phyloP scores from a whole-genome alignment of 2,888 invertebrate genomes.

The Drosophila fulvimacula region DNA sequence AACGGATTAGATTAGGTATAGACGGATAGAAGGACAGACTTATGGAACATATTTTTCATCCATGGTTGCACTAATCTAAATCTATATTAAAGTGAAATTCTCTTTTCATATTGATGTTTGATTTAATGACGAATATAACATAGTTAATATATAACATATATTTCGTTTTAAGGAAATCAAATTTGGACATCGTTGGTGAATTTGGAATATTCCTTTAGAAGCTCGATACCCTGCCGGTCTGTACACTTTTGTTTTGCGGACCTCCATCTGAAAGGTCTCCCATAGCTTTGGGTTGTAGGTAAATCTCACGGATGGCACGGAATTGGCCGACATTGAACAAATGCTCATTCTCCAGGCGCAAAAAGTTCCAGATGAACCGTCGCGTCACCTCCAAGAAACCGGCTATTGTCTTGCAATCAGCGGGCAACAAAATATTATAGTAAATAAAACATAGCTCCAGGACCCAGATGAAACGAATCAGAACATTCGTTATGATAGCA shows the following conservation, averaged over 20 bases:
- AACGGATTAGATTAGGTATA: neutral
- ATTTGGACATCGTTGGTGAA: neutral
- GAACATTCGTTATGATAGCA: constrained; percentile 95
- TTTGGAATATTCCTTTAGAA: neutral
- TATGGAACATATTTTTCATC: neutral
- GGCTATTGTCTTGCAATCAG: constrained; percentile 91
- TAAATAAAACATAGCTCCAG: constrained; percentile 92
- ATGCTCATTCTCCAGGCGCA: constrained; percentile 99
- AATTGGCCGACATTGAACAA: constrained; percentile 98
- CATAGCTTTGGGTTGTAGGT: constrained; percentile 85
- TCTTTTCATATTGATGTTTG: neutral
- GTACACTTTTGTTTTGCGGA: neutral
- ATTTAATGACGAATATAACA: neutral
- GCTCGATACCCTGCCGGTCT: neutral
- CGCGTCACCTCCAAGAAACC: constrained; percentile 93
- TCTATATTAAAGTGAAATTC: neutral
- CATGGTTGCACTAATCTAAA: neutral
- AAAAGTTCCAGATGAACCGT: constrained; percentile 99
- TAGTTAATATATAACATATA: neutral
- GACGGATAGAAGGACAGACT: neutral
- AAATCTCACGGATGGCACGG: constrained; percentile 97
- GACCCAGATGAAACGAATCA: constrained; percentile 96
- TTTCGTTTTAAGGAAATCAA: neutral
- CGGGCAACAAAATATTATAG: constrained; percentile 88
- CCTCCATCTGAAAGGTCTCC: neutral